Conservation (phyloP, 2,888 invertebrate genomes). For the Sminthurinus aureus region DNA sequence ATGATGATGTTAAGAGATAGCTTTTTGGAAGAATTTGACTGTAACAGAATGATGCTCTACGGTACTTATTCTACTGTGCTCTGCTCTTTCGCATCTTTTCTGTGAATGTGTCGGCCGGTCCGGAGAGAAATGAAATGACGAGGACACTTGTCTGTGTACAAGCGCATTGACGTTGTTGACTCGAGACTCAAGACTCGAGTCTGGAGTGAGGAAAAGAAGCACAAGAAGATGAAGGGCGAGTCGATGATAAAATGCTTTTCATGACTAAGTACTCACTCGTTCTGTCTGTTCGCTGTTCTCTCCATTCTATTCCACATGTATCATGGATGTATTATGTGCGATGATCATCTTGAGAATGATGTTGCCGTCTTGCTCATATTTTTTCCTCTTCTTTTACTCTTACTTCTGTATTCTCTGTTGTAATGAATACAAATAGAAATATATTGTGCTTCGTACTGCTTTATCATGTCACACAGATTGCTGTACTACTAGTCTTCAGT, state of each 20-base stretch:
- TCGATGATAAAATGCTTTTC: constrained; percentile 55
- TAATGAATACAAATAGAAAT: too few relatives aligned
- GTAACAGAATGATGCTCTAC: constrained; percentile 4
- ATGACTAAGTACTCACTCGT: constrained; percentile 46
- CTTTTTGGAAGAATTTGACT: constrained; percentile 3
- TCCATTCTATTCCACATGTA: not conserved
- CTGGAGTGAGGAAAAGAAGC: constrained; percentile 12
- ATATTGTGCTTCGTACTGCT: too few relatives aligned
- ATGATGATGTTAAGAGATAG: not conserved
- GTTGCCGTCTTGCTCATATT: not conserved
- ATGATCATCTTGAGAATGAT: not conserved
- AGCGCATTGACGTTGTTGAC: constrained; percentile 58
- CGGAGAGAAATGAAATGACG: constrained; percentile 36
- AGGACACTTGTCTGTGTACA: constrained; percentile 57
- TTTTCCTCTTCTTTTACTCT: not conserved
- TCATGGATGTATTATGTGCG: not conserved
- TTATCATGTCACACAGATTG: too few relatives aligned
- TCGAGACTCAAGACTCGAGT: too few relatives aligned
- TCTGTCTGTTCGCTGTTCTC: constrained; percentile 29
- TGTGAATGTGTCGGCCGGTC: constrained; percentile 19
- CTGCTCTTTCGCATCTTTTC: not conserved
- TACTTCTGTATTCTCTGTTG: too few relatives aligned
- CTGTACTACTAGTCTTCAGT: too few relatives aligned
- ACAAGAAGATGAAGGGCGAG: constrained; percentile 46
- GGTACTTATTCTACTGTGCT: too few relatives aligned